Base-by-base conservation (phyloP, 1,140 invertebrate species). In the Drosophila lini region DNA sequence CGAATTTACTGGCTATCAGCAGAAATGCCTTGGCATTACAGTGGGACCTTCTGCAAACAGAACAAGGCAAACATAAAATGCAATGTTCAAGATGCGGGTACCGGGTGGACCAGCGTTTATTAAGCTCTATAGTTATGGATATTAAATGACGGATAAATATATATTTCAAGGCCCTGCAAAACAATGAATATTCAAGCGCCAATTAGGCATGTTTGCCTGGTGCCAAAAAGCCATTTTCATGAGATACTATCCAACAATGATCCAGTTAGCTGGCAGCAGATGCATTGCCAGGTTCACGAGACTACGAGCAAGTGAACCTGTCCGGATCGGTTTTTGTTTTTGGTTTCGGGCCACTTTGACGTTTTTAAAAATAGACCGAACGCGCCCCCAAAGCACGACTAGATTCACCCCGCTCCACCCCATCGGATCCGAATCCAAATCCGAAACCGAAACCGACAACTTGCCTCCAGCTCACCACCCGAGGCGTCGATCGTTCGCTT, bases 351-450 rank as follows among this genome's bases (percentile, higher is more conserved):
- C 52, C 56, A 64, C 68, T 76, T 65, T 62, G 56, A 44, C 73
- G 55, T 53, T 69, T 71, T 64, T 74, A 71, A 69, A 64, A 61
- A 78, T 78, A 78, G 63, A 78, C 53, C 6, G 64, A 78, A 77
- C 75, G 57, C 68, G 52, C 75, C 68, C 85, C 74, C 84, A 78
- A 85, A 81, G 69, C 80, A 78, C 61, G 44, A 65, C 71, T 10
- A 25, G 5, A 56, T 11, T 10, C 38, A 42, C 42, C 41, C 67
- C 61, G 32, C 50, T 44, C 34, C 13, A 31, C 48, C 41, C 28
- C 60, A 45, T 52, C 47, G 31, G 32, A 62, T 62, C 3, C 28
- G 45, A 28, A 28, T 50, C n/a, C 10, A 5, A 19, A 50, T 32
- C 16, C 48, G 16, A 52, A 52, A 19, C 45, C 28, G 28, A 31